Conservation (phyloP, 2,888 invertebrate species). For the Tromatobia lineatoria region DNA sequence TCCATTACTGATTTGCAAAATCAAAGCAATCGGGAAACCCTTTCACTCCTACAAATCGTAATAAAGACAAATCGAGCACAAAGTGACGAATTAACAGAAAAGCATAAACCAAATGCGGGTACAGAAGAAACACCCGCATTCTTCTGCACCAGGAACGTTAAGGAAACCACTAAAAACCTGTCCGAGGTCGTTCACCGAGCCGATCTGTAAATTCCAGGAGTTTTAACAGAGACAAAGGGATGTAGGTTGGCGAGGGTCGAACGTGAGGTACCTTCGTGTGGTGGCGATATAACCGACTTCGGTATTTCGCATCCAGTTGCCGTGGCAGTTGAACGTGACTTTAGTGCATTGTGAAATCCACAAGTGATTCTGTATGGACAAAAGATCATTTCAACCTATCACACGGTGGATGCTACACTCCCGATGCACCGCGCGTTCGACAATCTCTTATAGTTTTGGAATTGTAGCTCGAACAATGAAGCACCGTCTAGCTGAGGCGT, state of each 20-base stretch:
- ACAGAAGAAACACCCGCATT: not conserved
- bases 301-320: not conserved
- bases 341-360: constrained; percentile 28
- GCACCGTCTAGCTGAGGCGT: not conserved
- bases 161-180: constrained; percentile 15
- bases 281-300: not conserved
- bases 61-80: not conserved
- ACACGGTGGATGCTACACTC: constrained; percentile 5
- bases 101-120: not conserved
- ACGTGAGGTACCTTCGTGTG: not conserved
- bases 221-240: not conserved
- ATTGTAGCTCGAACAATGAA: constrained; percentile 38
- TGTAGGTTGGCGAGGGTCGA: not conserved
- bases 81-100: not conserved
- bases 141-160: not conserved
- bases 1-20: too few relatives aligned
- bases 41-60: too few relatives aligned
- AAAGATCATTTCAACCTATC: constrained; percentile 57
- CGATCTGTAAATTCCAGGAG: not conserved
- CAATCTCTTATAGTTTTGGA: constrained; percentile 31
- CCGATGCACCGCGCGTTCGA: constrained; percentile 16
- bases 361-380: constrained; percentile 48
- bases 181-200: not conserved
- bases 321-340: not conserved
- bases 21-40: too few relatives aligned